Conservation (phyloP, 2,888 invertebrate species). For the Aphrophora alni region DNA sequence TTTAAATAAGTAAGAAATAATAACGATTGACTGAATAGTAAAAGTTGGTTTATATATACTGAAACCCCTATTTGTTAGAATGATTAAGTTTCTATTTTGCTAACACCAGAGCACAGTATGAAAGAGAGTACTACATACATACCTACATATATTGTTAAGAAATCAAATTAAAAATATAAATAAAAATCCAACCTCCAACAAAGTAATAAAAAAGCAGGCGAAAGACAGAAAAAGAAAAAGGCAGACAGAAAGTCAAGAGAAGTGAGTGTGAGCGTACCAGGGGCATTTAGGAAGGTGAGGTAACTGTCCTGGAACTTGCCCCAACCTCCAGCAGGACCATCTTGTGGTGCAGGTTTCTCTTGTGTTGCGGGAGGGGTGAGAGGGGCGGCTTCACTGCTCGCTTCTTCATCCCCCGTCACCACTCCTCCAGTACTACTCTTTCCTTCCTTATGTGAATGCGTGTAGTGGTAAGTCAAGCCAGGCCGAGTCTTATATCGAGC, state of each 20-base stretch:
- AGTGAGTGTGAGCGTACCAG: slow-evolving; percentile 53
- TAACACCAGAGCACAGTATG: background rate
- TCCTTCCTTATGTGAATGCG: slow-evolving; percentile 77
- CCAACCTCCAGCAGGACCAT: slow-evolving; percentile 61
- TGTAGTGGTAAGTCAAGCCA: slow-evolving; percentile 94
- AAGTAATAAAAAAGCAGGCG: slow-evolving; percentile 21
- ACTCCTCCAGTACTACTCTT: slow-evolving; percentile 42
- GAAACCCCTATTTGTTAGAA: no score
- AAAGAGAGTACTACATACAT: background rate
- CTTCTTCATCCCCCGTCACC: slow-evolving; percentile 45
- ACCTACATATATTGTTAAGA: slow-evolving; percentile 18
- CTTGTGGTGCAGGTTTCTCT: slow-evolving; percentile 55
- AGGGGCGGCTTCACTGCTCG: slow-evolving; percentile 44
- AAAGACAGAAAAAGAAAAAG: slow-evolving; percentile 22
- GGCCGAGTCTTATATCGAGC: slow-evolving; percentile 96
- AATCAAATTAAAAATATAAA: slow-evolving; percentile 32
- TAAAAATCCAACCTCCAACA: slow-evolving; percentile 34
- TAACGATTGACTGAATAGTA: no score
- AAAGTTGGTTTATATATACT: no score
- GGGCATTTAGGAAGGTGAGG: slow-evolving; percentile 58
- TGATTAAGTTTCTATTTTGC: background rate
- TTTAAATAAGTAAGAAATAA: no score
- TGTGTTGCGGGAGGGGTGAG: slow-evolving; percentile 31
- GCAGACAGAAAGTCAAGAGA: slow-evolving; percentile 27
- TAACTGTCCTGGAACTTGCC: slow-evolving; percentile 62